Evolutionary conservation across 1,140 invertebrate genomes (phyloP).

Genomic region (Littorina saxatilis): DNA sequence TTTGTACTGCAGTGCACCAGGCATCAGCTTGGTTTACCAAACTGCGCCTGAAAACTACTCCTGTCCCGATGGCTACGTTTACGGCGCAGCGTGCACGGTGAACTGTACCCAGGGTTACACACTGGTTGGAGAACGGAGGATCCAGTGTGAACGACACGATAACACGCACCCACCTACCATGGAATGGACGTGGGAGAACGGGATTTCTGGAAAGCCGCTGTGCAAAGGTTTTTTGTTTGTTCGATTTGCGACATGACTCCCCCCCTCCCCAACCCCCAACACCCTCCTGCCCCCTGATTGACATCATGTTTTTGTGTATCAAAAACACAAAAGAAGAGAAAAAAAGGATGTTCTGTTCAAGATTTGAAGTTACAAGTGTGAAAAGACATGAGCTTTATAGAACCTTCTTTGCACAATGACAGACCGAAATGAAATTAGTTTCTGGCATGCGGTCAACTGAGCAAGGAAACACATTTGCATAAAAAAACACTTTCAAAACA

Average conservation of each 20-base stretch:
- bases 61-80: conserved; percentile 19
- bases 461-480: no score
- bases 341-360: not conserved
- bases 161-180: not conserved
- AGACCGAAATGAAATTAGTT: not conserved
- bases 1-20: no score
- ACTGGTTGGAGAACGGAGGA: not conserved
- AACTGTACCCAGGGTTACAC: conserved; percentile 5
- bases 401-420: no score
- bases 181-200: not conserved
- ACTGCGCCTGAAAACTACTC: no score
- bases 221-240: not conserved
- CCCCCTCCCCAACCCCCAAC: no score
- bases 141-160: not conserved
- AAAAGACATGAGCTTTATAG: no score
- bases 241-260: not conserved
- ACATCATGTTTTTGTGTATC: not conserved
- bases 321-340: not conserved
- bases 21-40: no score
- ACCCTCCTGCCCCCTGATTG: not conserved
- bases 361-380: no score
- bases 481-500: no score
- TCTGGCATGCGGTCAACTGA: no score
- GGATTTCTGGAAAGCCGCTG: not conserved
- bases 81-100: conserved; percentile 2